Evolutionary conservation across 2,113 vertebrate genomes (phyloP).

Genomic region (Caloenas nicobarica): DNA sequence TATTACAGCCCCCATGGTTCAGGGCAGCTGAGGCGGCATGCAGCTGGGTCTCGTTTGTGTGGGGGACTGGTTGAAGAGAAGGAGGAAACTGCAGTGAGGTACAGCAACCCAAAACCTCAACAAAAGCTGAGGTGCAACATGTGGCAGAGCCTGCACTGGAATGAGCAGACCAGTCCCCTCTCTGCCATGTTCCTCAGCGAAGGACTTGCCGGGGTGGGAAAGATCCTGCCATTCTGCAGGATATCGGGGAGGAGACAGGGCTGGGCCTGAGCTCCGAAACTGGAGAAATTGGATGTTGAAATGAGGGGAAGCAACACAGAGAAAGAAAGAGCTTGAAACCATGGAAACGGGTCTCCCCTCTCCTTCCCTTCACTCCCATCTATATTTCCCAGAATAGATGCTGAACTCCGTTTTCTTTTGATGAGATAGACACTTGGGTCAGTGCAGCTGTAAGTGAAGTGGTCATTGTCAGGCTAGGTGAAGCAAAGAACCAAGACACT

Average conservation of each 20-base stretch:
- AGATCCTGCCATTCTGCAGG: background rate
- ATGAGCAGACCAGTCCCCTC: background rate
- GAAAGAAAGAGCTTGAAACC: slow-evolving; percentile 62
- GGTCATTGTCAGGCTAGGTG: background rate
- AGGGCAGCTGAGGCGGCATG: background rate
- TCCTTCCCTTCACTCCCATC: slow-evolving; percentile 36
- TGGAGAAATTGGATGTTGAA: slow-evolving; percentile 25
- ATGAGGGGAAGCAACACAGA: background rate
- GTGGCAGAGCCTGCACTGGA: background rate
- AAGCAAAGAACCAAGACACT: background rate
- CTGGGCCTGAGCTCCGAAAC: background rate
- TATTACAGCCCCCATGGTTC: background rate
- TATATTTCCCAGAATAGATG: slow-evolving; percentile 66
- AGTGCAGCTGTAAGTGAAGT: slow-evolving; percentile 23
- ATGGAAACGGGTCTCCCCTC: slow-evolving; percentile 55
- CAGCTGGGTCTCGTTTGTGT: background rate
- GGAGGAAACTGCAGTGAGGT: background rate
- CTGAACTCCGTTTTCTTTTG: slow-evolving; percentile 58
- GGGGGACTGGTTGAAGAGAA: background rate
- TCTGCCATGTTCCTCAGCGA: background rate
- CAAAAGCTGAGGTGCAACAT: background rate
- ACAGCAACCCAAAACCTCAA: background rate
- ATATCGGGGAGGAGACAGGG: background rate
- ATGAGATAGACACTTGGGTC: slow-evolving; percentile 37
- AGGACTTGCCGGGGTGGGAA: background rate